These are phyloP conservation scores for Acipenser ruthenus DNA, from an alignment of 2,797 vertebrate genomes.

Conservation along the genomic window DNA sequence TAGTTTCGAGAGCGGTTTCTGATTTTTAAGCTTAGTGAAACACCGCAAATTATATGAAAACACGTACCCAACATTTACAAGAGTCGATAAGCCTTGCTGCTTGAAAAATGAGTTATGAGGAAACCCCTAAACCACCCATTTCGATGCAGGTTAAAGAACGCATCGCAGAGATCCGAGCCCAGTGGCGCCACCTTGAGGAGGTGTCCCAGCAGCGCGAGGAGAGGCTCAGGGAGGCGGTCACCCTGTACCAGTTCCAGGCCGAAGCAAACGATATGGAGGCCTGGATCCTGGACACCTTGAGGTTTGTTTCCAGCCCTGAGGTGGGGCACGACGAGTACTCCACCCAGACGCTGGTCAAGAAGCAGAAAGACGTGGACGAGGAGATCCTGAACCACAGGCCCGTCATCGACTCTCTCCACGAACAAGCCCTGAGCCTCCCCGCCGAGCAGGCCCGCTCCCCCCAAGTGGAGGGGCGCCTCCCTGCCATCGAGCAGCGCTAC, in stretches of 20 bases:
- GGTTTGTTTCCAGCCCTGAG: constrained; percentile 77
- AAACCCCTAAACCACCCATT: no score
- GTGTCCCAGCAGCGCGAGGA: constrained; percentile 64
- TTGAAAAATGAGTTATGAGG: no score
- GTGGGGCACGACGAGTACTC: constrained; percentile 87
- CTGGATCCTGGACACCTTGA: constrained; percentile 76
- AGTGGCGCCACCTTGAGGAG: constrained; percentile 70
- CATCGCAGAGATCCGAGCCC: constrained; percentile 58
- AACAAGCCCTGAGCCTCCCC: constrained; percentile 68
- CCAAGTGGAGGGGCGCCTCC: constrained; percentile 68
- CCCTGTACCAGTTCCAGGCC: constrained; percentile 82
- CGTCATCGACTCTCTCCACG: constrained; percentile 71
- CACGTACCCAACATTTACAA: no score
- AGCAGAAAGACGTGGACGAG: constrained; percentile 85
- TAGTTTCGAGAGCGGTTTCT: no score
- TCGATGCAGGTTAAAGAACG: constrained; percentile 35
- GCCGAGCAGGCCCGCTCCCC: constrained; percentile 44
- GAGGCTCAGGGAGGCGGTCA: constrained; percentile 69
- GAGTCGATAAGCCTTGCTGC: no score
- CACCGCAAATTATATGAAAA: no score
- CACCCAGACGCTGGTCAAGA: constrained; percentile 78
- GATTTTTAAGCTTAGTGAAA: no score
- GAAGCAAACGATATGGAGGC: constrained; percentile 85
- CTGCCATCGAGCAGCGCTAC: constrained; percentile 70
- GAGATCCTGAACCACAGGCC: constrained; percentile 78